Evolutionary conservation across 2,888 invertebrate genomes (phyloP).

Genomic region (Helleia helle): DNA sequence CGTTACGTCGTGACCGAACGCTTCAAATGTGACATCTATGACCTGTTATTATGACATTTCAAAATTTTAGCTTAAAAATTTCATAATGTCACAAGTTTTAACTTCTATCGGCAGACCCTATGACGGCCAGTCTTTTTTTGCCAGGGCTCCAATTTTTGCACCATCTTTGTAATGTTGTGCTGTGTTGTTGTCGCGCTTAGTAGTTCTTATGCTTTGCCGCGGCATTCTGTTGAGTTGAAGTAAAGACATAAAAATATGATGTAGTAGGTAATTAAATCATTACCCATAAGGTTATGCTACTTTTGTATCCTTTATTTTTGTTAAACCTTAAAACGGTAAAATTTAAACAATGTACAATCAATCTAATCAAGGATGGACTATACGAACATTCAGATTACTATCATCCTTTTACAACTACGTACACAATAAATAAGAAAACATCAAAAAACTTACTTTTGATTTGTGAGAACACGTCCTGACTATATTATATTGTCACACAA

Average conservation of each 20-base stretch:
- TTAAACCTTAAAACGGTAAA: slow-evolving; percentile 16
- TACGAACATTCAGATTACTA: slow-evolving; percentile 16
- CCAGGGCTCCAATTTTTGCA: slow-evolving; percentile 15
- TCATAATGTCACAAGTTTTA: no score
- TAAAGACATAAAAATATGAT: slow-evolving; percentile 2
- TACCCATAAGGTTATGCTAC: slow-evolving; percentile 4
- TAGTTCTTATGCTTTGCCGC: slow-evolving; percentile 13
- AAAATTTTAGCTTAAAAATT: no score
- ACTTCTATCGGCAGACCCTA: no score
- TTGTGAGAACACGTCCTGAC: slow-evolving; percentile 5
- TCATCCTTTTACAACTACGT: slow-evolving; percentile 12
- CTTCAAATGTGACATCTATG: no score
- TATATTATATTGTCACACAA: slow-evolving; percentile 13
- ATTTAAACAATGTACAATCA: slow-evolving; percentile 11
- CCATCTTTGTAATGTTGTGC: slow-evolving; percentile 10
- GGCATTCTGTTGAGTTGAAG: slow-evolving; percentile 13
- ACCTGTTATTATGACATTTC: no score
- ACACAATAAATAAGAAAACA: slow-evolving; percentile 8
- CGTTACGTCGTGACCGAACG: no score
- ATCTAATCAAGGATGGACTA: slow-evolving; percentile 13
- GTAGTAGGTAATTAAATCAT: background rate
- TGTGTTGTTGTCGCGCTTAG: slow-evolving; percentile 12
- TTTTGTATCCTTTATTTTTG: slow-evolving; percentile 13
- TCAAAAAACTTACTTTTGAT: no score
- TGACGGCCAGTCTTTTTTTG: no score